Evolutionary conservation across 1,140 invertebrate genomes (phyloP).

Genomic region (Trissolcus basalis): DNA sequence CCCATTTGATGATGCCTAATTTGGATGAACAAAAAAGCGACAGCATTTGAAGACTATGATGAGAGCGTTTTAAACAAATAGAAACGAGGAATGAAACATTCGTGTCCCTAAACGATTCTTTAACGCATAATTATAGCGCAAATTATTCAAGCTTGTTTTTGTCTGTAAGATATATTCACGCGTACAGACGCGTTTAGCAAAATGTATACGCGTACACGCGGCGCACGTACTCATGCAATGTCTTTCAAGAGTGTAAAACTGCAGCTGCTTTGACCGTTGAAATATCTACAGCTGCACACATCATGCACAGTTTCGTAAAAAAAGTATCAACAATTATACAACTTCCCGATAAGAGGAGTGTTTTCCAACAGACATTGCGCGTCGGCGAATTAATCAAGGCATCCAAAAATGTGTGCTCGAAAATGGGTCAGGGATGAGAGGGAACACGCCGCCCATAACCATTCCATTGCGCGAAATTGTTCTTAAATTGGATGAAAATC

Average conservation of each 20-base stretch:
- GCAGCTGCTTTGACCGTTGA: slow-evolving; percentile 61
- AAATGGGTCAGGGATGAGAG: slow-evolving; percentile 36
- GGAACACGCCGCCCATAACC: too few species aligned
- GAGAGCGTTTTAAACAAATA: neutral
- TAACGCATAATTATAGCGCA: slow-evolving; percentile 12
- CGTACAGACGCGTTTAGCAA: slow-evolving; percentile 36
- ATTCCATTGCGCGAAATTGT: too few species aligned
- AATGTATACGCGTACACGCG: slow-evolving; percentile 38
- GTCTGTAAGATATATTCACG: slow-evolving; percentile 22
- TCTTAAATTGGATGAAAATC: too few species aligned
- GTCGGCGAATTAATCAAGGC: slow-evolving; percentile 45
- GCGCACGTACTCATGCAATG: slow-evolving; percentile 50
- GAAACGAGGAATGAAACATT: neutral
- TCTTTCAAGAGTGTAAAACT: slow-evolving; percentile 50
- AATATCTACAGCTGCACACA: slow-evolving; percentile 54
- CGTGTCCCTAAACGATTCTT: slow-evolving; percentile 1
- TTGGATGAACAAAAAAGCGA: too few species aligned
- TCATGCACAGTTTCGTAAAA: slow-evolving; percentile 44
- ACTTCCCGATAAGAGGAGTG: slow-evolving; percentile 54
- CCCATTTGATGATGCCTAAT: too few species aligned
- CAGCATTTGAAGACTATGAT: too few species aligned
- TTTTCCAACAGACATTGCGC: slow-evolving; percentile 37
- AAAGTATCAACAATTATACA: slow-evolving; percentile 59
- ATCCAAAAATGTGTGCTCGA: slow-evolving; percentile 14
- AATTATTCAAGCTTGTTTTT: slow-evolving; percentile 18